These are phyloP conservation scores for Mareca strepera DNA, from an alignment of 2,797 vertebrate species.

Conservation along the genomic window DNA sequence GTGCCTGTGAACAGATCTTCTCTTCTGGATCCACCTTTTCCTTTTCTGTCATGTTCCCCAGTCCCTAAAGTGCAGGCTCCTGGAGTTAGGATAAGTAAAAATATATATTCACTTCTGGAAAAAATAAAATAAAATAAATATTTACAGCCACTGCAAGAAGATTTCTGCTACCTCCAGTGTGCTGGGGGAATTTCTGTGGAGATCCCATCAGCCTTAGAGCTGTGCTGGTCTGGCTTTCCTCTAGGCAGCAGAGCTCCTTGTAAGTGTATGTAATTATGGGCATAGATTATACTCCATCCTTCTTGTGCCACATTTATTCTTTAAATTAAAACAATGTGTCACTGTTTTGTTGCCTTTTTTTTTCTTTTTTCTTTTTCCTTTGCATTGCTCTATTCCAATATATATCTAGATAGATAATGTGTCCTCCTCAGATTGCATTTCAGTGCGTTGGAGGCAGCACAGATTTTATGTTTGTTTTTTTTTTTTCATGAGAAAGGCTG, in stretches of 20 bases:
- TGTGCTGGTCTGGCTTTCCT: not conserved
- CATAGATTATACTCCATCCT: not conserved
- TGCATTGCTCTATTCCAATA: fast-evolving
- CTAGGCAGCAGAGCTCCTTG: not conserved
- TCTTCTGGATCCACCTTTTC: not conserved
- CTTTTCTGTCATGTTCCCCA: not conserved
- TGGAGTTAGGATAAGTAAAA: not conserved
- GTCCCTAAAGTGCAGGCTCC: not conserved
- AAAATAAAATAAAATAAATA: not conserved
- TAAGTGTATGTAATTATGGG: not conserved
- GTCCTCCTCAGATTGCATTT: not conserved
- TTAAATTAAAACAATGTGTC: not conserved
- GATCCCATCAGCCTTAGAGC: not conserved
- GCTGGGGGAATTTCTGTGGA: not conserved
- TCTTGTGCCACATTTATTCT: not conserved
- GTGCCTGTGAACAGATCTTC: not conserved
- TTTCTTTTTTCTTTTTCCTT: not conserved
- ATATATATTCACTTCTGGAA: not conserved
- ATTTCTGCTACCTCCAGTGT: not conserved
- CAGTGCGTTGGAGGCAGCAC: not conserved
- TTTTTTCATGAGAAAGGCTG: not conserved
- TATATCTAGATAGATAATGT: not conserved
- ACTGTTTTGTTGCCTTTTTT: not conserved
- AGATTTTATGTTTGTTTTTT: not conserved
- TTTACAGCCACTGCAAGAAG: not conserved